Evolutionary conservation across 2,888 invertebrate species (phyloP), one percentile per base, ranked within the genome.

Genomic region (Drosophila tanythrix): DNA sequence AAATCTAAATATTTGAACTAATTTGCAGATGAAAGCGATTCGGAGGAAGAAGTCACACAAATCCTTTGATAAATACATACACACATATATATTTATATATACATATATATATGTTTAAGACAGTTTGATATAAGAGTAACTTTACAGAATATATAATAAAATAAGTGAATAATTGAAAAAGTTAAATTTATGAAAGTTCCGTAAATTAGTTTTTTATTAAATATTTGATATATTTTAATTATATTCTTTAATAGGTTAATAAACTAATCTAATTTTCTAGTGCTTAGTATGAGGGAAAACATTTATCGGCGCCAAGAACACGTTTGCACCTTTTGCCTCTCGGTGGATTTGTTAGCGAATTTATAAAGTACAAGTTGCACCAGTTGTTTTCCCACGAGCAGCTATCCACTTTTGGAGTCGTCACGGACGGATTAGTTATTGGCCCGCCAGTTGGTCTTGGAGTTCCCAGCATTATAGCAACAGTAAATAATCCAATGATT

Each of bases 21-120:
- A 2, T 38, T 57, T 81, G 11, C 71, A 91, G 90, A 63, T 83
- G 53, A 70, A 27, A 74, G 82, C 75, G 73, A 83, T 63, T 89
- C 90, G 3, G 88, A 85, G 65, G 88, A 85, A 48, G 90, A 88
- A 56, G 60, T 60, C 11, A 88, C 38, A 25, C 59, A 68, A 43
- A 48, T 82, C 29, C 48, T 82, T 38, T 66, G 36, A 64, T 33
- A 10, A 46, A 43, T 29, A 29, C 18, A n/a, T 43, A 21, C 40
- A 15, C 15, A 33, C 21, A 21, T 21, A 21, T 21, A 21, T 21
- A 21, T 21, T 21, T 21, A 27, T 10, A n/a, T 21, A 35, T n/a
- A 33, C 55, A 35, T 11, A 64, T 40, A 35, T 67, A 66, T 25
- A 50, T 29, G 35, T 40, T 50, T 69, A 68, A 68, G 50, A 25